Evolutionary conservation across 1,140 invertebrate genomes (phyloP).

Genomic region (Sitophilus oryzae): DNA sequence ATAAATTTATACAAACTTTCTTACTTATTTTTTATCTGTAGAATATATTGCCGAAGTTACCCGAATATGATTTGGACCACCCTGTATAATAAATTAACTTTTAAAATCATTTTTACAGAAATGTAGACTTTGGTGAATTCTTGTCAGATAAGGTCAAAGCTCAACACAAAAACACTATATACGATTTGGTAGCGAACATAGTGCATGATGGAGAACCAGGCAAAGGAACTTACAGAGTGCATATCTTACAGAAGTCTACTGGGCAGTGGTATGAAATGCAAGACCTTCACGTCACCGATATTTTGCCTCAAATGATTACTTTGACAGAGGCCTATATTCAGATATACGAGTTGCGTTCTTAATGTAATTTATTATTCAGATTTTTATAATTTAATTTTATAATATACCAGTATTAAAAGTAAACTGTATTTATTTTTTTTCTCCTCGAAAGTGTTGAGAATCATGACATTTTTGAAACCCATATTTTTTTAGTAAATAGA

Average conservation of each 20-base stretch:
- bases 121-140: conserved; percentile 96
- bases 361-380: too few relatives aligned
- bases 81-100: background rate
- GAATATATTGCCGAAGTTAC: too few relatives aligned
- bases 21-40: too few relatives aligned
- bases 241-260: conserved; percentile 90
- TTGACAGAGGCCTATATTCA: conserved; percentile 98
- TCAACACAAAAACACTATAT: conserved; percentile 73
- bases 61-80: too few relatives aligned
- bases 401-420: too few relatives aligned
- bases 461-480: too few relatives aligned
- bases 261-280: conserved; percentile 93
- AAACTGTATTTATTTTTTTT: too few relatives aligned
- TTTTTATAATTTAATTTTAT: too few relatives aligned
- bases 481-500: too few relatives aligned
- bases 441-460: too few relatives aligned
- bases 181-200: conserved; percentile 96
- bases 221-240: conserved; percentile 90
- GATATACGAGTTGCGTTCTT: conserved; percentile 56
- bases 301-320: conserved; percentile 98
- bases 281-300: conserved; percentile 97
- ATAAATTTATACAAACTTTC: too few relatives aligned
- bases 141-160: conserved; percentile 77
- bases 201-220: conserved; percentile 96
- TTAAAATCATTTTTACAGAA: conserved; percentile 56